phyloP scores from a whole-genome alignment of 2,888 invertebrate species.

The Phalangium opilio region DNA sequence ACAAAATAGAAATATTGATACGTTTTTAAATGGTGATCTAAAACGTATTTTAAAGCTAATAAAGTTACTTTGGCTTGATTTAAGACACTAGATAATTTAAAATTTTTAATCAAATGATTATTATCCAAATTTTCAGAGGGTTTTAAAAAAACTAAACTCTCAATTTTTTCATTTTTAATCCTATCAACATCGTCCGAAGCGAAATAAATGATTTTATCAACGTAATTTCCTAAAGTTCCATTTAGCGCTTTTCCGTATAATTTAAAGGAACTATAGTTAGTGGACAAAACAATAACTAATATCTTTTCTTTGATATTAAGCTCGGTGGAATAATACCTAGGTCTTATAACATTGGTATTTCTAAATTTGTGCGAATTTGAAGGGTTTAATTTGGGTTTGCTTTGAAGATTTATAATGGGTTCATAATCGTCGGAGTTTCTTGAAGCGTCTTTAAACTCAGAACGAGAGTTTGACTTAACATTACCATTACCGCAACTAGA shows the following conservation, averaged over 20 bases:
- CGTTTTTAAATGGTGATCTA: conserved; percentile 71
- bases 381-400: conserved; percentile 8
- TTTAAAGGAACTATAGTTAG: conserved; percentile 30
- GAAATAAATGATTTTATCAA: conserved; percentile 68
- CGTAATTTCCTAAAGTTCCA: conserved; percentile 65
- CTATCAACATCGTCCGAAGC: conserved; percentile 31
- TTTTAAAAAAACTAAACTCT: background rate
- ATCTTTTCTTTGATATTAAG: conserved; percentile 78
- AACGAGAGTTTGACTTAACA: no score
- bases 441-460: no score
- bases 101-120: background rate
- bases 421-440: conserved; percentile 11
- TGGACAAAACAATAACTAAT: conserved; percentile 58
- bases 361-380: conserved; percentile 8
- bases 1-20: conserved; percentile 85
- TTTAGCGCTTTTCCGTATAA: conserved; percentile 68
- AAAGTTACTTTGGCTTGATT: conserved; percentile 38
- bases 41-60: conserved; percentile 73
- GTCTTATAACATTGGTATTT: conserved; percentile 8
- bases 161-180: background rate
- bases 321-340: conserved; percentile 80
- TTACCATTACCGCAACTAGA: no score
- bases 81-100: background rate
- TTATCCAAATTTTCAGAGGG: background rate
- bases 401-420: conserved; percentile 12